Percentiles rank a stretch among this genome's conserved stretches.
Conservation (phyloP, 2,113 vertebrate species). For the Glareola pratincola region DNA sequence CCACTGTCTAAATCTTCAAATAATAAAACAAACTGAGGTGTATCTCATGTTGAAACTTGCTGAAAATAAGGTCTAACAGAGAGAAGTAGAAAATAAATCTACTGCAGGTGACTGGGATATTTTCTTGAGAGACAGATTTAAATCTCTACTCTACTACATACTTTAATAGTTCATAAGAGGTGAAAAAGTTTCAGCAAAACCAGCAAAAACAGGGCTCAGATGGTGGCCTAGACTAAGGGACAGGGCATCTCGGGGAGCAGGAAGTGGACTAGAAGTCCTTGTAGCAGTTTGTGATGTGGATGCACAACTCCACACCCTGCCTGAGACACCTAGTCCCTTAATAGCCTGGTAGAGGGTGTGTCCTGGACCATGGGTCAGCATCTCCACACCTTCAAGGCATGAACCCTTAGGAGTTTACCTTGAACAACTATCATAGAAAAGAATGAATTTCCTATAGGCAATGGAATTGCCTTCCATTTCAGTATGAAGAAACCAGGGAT, state of each 20-base stretch:
- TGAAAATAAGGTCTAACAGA: background rate
- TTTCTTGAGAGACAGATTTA: background rate
- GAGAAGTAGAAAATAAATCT: background rate
- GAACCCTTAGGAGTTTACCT: background rate
- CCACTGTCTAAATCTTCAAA: background rate
- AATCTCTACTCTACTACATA: background rate
- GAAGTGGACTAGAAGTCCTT: background rate
- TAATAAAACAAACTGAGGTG: background rate
- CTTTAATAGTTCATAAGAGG: background rate
- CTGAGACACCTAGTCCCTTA: background rate
- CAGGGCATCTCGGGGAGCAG: background rate
- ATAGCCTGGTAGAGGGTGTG: rapidly evolving
- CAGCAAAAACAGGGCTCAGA: background rate
- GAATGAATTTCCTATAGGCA: background rate
- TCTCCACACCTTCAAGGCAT: background rate
- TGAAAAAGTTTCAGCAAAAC: background rate
- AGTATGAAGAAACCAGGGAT: background rate
- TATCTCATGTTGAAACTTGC: background rate
- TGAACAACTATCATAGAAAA: background rate
- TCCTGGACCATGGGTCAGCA: background rate
- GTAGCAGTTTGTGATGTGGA: background rate
- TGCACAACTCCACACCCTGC: background rate
- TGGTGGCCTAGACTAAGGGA: background rate
- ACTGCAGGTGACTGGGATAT: background rate
- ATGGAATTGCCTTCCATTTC: background rate